Conservation (phyloP, 2,888 invertebrate genomes). For the Emmelina monodactyla region DNA sequence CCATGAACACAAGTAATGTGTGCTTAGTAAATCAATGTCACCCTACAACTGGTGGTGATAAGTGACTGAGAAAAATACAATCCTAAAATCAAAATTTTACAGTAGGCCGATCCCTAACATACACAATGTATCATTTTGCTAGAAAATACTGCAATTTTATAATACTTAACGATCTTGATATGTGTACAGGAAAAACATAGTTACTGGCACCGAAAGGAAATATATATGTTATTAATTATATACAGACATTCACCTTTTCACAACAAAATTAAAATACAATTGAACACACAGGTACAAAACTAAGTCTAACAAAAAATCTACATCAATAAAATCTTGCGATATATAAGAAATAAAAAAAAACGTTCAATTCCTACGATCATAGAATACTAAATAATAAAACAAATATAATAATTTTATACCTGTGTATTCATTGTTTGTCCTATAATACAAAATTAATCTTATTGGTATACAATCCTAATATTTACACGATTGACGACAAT, state of each 20-base stretch:
- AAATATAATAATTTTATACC: neutral
- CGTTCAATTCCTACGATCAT: neutral
- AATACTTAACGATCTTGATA: neutral
- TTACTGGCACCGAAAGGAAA: constrained; percentile 12
- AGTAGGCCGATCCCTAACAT: too few species aligned
- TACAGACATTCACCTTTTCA: constrained; percentile 30
- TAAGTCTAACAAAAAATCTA: too few species aligned
- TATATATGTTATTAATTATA: constrained; percentile 22
- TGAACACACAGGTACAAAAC: neutral
- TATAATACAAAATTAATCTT: constrained; percentile 51
- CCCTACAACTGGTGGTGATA: too few species aligned
- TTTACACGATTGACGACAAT: constrained; percentile 47
- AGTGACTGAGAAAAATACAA: too few species aligned
- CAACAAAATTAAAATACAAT: constrained; percentile 29
- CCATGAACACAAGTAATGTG: too few species aligned
- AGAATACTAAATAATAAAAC: neutral
- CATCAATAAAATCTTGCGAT: neutral
- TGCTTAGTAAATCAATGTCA: too few species aligned
- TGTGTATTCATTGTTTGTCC: constrained; percentile 19
- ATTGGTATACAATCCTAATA: constrained; percentile 33
- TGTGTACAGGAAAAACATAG: constrained; percentile 4
- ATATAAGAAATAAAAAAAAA: neutral
- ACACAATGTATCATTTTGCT: too few species aligned
- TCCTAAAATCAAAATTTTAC: too few species aligned
- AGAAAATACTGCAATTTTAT: too few species aligned